phyloP scores from a whole-genome alignment of 2,888 invertebrate genomes.

The Parnassius glacialis region DNA sequence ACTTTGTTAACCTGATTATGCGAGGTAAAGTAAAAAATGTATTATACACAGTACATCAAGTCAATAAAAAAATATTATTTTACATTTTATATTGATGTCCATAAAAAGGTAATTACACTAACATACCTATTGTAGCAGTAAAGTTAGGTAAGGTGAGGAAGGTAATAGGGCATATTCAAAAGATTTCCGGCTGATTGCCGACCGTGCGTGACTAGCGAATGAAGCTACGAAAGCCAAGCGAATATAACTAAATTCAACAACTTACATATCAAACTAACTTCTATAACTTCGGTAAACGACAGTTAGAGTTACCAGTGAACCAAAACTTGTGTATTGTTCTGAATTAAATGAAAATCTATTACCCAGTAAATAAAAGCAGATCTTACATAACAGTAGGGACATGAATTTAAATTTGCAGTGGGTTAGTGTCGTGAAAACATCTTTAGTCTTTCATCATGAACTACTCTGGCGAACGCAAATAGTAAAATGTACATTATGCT shows the following conservation, averaged over 20 bases:
- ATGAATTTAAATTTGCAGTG: too few species aligned
- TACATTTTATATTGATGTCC: slow-evolving; percentile 13
- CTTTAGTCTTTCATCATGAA: too few species aligned
- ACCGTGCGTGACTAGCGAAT: slow-evolving; percentile 47
- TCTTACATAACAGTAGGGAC: too few species aligned
- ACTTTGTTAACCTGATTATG: too few species aligned
- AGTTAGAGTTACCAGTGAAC: slow-evolving; percentile 21
- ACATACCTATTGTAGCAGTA: slow-evolving; percentile 17
- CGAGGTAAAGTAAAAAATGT: background rate
- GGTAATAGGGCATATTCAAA: slow-evolving; percentile 53
- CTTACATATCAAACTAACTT: slow-evolving; percentile 25
- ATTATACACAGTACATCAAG: background rate
- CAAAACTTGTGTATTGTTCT: slow-evolving; percentile 16
- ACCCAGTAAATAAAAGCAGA: background rate
- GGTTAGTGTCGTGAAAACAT: too few species aligned
- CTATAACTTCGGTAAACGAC: slow-evolving; percentile 26
- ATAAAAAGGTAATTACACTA: slow-evolving; percentile 22
- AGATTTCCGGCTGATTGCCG: slow-evolving; percentile 54
- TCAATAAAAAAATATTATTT: background rate
- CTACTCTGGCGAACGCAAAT: too few species aligned
- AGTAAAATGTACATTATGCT: too few species aligned
- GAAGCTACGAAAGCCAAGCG: slow-evolving; percentile 32
- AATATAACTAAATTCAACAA: slow-evolving; percentile 20
- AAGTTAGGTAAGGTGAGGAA: slow-evolving; percentile 30
- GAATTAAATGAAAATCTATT: slow-evolving; percentile 14